Base-by-base conservation (phyloP, 2,888 invertebrate genomes). In the Rhagonycha fulva region DNA sequence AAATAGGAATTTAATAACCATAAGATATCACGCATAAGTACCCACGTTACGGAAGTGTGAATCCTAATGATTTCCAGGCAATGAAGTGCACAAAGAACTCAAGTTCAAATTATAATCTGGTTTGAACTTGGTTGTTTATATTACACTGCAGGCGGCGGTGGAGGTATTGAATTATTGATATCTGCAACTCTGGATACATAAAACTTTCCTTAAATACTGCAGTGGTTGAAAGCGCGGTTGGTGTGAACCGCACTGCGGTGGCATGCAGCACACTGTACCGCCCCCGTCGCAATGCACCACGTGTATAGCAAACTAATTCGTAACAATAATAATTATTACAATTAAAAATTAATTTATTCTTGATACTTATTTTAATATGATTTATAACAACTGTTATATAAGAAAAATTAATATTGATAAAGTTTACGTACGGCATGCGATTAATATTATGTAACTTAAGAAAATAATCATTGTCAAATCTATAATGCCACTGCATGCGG, bases 231-330 rank as follows among this genome's bases (percentile, higher is more conserved):
- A 72, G 75, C 71, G 73, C 67, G 72, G 78, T 63, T 76, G 73
- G 76, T 76, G 74, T 77, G 63, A 68, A 71, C 78, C 74, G 77
- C 72, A 72, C 74, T 76, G 75, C 75, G 72, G 75, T 60, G 62
- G 63, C 63, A 66, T 75, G 72, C 74, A 74, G 76, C 76, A 69
- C 61, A 78, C 70, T 75, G 76, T 74, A 88, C 88, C 89, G 87
- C 87, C 89, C 89, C 89, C 89, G 88, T 83, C 84, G 86, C 86
- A 85, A 81, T 85, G 86, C 84, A 85, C 84, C 85, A 84, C 84
- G 82, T 83, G 81, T 77, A 79, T 74, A 68, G 32, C 32, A 67
- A 72, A 75, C 68, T 63, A 75, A 72, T 70, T 71, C 47, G n/a
- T 47, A 47, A n/a, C 12, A 47, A 47, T 47, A 47, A n/a, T 47